phyloP scores from a whole-genome alignment of 2,888 invertebrate genomes.

The Nomada ruficornis region DNA sequence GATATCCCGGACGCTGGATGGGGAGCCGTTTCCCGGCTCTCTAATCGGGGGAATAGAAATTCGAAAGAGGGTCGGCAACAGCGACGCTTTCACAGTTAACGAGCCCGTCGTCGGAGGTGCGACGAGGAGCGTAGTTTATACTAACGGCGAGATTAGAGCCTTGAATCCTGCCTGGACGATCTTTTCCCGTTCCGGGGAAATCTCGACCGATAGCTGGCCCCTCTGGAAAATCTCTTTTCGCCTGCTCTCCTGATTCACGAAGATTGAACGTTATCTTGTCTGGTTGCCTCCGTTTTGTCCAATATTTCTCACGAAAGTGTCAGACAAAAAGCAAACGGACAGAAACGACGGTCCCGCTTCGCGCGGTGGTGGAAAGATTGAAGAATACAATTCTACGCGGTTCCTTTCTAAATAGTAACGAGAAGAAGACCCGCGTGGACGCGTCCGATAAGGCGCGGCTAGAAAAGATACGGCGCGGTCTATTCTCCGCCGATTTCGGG shows the following conservation, averaged over 20 bases:
- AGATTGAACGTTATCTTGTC: slow-evolving; percentile 37
- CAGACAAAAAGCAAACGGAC: slow-evolving; percentile 13
- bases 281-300: background rate
- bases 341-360: background rate
- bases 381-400: slow-evolving; percentile 9
- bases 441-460: slow-evolving; percentile 10
- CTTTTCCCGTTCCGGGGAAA: slow-evolving; percentile 29
- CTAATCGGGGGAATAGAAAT: slow-evolving; percentile 59
- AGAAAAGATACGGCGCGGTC: background rate
- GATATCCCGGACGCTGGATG: background rate
- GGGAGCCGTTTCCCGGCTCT: slow-evolving; percentile 28
- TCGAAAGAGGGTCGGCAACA: slow-evolving; percentile 51
- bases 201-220: slow-evolving; percentile 47
- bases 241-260: slow-evolving; percentile 19
- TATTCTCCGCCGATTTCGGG: slow-evolving; percentile 30
- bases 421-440: background rate
- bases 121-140: slow-evolving; percentile 54
- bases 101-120: slow-evolving; percentile 58
- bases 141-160: slow-evolving; percentile 62
- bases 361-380: slow-evolving; percentile 23
- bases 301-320: background rate
- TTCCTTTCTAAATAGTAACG: slow-evolving; percentile 11
- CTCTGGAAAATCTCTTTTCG: slow-evolving; percentile 40
- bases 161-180: slow-evolving; percentile 28
- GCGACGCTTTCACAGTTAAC: slow-evolving; percentile 55